These are phyloP conservation scores for Tyrophagus putrescentiae DNA, from an alignment of 1,140 invertebrate genomes.

Conservation along the genomic window DNA sequence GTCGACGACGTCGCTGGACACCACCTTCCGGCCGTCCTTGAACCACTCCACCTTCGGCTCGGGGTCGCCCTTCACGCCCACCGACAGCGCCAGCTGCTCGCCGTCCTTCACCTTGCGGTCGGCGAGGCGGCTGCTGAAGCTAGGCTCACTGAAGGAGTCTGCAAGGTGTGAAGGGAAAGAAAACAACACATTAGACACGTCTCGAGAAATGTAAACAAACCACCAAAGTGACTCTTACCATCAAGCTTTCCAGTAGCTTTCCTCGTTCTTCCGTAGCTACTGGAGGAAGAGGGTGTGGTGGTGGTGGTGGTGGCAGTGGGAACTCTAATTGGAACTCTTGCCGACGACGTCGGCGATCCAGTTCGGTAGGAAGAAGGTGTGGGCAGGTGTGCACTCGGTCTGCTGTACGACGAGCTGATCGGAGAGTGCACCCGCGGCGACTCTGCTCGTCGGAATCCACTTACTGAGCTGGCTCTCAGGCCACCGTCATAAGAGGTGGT, in stretches of 20 bases:
- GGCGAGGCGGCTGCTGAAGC: slow-evolving; percentile 52
- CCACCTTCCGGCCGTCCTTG: slow-evolving; percentile 56
- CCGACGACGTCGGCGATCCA: background rate
- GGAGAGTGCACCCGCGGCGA: slow-evolving; percentile 20
- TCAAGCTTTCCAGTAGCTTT: background rate
- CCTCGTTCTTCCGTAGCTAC: background rate
- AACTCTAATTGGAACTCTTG: background rate
- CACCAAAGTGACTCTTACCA: background rate
- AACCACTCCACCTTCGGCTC: slow-evolving; percentile 70
- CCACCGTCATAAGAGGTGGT: slow-evolving; percentile 1
- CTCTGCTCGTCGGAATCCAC: slow-evolving; percentile 2
- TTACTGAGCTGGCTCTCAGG: background rate
- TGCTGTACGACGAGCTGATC: background rate
- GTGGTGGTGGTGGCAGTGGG: background rate
- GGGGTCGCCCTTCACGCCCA: slow-evolving; percentile 70
- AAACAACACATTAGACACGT: background rate
- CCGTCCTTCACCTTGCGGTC: slow-evolving; percentile 65
- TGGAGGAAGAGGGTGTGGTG: background rate
- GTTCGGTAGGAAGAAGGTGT: slow-evolving; percentile 12
- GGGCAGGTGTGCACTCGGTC: slow-evolving; percentile 18
- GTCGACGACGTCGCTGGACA: slow-evolving; percentile 67
- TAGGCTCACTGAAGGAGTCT: slow-evolving; percentile 39
- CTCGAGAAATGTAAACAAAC: background rate
- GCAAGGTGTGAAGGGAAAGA: background rate
- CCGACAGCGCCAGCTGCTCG: slow-evolving; percentile 55